Evolutionary conservation across 2,888 invertebrate genomes (phyloP).

Genomic region (Tyria jacobaeae): DNA sequence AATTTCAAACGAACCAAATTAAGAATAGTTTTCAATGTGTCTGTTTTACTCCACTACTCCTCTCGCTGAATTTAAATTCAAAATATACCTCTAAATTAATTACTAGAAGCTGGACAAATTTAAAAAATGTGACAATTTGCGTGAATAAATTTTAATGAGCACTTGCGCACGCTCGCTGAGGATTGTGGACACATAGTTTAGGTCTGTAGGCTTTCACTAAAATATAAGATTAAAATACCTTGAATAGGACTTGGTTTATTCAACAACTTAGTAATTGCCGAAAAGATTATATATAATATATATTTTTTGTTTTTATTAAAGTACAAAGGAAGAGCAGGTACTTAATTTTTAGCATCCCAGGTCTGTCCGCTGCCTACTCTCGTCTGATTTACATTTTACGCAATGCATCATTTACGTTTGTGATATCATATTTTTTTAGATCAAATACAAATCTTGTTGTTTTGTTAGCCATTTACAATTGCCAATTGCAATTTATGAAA

Average conservation of each 20-base stretch:
- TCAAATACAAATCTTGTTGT: too few relatives aligned
- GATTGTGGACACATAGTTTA: background rate
- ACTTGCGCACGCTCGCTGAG: conserved; percentile 24
- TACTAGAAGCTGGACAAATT: conserved; percentile 28
- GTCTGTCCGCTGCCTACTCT: too few relatives aligned
- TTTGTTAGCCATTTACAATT: too few relatives aligned
- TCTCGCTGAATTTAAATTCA: conserved; percentile 8
- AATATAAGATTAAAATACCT: background rate
- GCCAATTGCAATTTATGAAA: too few relatives aligned
- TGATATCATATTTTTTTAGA: too few relatives aligned
- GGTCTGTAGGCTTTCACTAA: background rate
- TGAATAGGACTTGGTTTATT: background rate
- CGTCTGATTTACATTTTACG: too few relatives aligned
- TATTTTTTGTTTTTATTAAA: too few relatives aligned
- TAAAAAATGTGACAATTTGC: conserved; percentile 35
- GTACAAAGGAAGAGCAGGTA: too few relatives aligned
- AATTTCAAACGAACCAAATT: too few relatives aligned
- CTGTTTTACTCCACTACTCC: conserved; percentile 11
- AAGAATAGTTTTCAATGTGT: background rate
- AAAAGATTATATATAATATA: too few relatives aligned
- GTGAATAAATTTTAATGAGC: conserved; percentile 43
- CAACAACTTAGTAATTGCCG: background rate
- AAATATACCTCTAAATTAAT: conserved; percentile 31
- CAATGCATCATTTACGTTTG: too few relatives aligned
- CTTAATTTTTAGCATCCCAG: too few relatives aligned